Evolutionary conservation across 2,797 vertebrate genomes (phyloP).

Genomic region (Poecilia gillii): DNA sequence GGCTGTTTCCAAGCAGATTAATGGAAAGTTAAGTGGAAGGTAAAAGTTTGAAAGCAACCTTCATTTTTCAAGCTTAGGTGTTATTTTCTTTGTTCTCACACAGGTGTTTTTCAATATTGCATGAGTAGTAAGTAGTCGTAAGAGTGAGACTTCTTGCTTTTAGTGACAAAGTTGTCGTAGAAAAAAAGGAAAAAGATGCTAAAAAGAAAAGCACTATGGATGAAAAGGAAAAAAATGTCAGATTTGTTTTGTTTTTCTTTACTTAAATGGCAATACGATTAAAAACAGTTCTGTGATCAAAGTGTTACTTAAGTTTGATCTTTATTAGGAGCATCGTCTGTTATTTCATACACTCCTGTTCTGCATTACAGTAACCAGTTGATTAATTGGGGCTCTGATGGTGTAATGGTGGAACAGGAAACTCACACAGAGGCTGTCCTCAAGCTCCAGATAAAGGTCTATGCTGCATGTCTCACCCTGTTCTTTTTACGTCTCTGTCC

Average conservation of each 20-base stretch:
- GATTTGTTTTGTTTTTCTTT: not conserved
- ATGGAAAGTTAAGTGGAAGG: not conserved
- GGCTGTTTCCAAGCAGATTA: not conserved
- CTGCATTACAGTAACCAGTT: not conserved
- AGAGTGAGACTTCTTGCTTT: not conserved
- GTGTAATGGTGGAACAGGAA: not conserved
- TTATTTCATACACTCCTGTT: not conserved
- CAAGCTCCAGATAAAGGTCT: not conserved
- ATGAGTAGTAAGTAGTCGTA: not conserved
- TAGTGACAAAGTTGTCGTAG: not conserved
- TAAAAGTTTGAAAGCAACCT: not conserved
- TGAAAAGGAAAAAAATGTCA: not conserved
- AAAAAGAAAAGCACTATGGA: not conserved
- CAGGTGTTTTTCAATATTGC: not conserved
- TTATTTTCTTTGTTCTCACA: not conserved
- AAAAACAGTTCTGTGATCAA: not conserved
- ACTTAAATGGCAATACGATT: not conserved
- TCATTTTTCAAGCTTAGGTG: not conserved
- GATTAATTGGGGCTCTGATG: not conserved
- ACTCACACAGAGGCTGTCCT: not conserved
- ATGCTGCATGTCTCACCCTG: not conserved
- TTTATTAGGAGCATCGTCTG: not conserved
- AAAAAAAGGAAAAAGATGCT: not conserved
- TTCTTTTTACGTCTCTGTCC: not conserved
- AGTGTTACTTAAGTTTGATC: not conserved